Conservation (phyloP, 2,797 vertebrate species). For the Melanotaenia pygmaea region DNA sequence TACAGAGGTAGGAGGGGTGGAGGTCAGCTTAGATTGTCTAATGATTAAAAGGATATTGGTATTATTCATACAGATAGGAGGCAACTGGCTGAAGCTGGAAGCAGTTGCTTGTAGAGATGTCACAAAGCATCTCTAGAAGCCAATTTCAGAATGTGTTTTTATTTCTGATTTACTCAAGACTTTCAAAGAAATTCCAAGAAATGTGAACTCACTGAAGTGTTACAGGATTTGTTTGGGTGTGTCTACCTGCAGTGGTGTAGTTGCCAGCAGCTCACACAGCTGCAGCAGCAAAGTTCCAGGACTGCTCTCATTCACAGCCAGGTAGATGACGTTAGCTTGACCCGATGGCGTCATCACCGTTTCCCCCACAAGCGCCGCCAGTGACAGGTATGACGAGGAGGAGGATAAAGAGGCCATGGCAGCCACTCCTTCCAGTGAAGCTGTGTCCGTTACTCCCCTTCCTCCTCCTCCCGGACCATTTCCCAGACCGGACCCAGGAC, state of each 20-base stretch:
- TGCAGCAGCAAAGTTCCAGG: constrained; percentile 92
- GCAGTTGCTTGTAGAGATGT: too few species aligned
- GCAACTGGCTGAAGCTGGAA: too few species aligned
- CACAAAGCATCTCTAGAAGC: too few species aligned
- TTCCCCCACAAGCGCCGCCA: constrained; percentile 81
- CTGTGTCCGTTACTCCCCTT: constrained; percentile 63
- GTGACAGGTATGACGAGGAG: constrained; percentile 56
- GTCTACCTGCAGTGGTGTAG: constrained; percentile 87
- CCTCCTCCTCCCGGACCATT: constrained; percentile 67
- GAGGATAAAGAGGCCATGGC: constrained; percentile 55
- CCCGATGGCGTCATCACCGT: constrained; percentile 85
- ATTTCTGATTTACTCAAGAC: background rate
- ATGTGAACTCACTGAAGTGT: too few species aligned
- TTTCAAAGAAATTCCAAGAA: background rate
- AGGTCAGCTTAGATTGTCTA: too few species aligned
- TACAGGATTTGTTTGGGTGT: background rate
- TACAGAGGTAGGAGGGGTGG: too few species aligned
- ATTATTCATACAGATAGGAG: too few species aligned
- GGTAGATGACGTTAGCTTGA: constrained; percentile 85
- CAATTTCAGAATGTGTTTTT: background rate
- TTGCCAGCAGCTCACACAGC: constrained; percentile 93
- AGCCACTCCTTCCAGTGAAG: constrained; percentile 51
- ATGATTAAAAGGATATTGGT: too few species aligned
- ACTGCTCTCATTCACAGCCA: constrained; percentile 92
- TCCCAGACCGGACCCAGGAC: constrained; percentile 63